Percentiles rank a stretch among this genome's conserved stretches.
phyloP scores from a whole-genome alignment of 2,888 invertebrate species.

The Nasonia oneida region DNA sequence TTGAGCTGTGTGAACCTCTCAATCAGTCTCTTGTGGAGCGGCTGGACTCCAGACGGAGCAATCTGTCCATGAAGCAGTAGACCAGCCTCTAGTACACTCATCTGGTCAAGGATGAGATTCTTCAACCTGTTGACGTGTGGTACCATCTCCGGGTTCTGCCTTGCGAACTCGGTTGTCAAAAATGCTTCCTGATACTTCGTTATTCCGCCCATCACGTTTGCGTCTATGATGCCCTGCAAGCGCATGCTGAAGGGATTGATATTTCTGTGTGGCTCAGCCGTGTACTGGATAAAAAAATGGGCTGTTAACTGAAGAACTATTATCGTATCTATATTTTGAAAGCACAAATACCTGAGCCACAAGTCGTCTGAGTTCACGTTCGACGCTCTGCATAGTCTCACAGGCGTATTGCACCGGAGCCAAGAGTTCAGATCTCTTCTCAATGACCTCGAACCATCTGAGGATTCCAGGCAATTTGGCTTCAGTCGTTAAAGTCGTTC shows the following conservation, averaged over 20 bases:
- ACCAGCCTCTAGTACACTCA: constrained; percentile 90
- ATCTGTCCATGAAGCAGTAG: constrained; percentile 91
- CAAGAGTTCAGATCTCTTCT: constrained; percentile 87
- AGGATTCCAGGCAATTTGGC: constrained; percentile 93
- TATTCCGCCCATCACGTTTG: constrained; percentile 97
- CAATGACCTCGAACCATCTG: constrained; percentile 95
- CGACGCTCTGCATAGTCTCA: constrained; percentile 95
- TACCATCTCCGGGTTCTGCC: constrained; percentile 82
- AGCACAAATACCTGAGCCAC: constrained; percentile 80
- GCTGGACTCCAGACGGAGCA: constrained; percentile 93
- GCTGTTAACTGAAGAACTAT: neutral
- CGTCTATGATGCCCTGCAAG: constrained; percentile 95
- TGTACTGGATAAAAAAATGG: constrained; percentile 81
- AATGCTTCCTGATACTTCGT: constrained; percentile 98
- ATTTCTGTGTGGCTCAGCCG: constrained; percentile 89
- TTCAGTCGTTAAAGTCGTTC: constrained; percentile 91
- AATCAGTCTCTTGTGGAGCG: constrained; percentile 92
- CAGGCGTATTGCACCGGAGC: constrained; percentile 94
- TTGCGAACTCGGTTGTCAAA: constrained; percentile 89
- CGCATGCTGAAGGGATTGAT: constrained; percentile 96
- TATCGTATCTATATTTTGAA: neutral
- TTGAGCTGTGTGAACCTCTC: constrained; percentile 93
- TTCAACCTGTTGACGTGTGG: constrained; percentile 84
- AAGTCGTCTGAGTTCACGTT: constrained; percentile 90
- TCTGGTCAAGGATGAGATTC: constrained; percentile 87